Evolutionary conservation across 2,797 vertebrate species (phyloP).

Genomic region (Setipinna tenuifilis): DNA sequence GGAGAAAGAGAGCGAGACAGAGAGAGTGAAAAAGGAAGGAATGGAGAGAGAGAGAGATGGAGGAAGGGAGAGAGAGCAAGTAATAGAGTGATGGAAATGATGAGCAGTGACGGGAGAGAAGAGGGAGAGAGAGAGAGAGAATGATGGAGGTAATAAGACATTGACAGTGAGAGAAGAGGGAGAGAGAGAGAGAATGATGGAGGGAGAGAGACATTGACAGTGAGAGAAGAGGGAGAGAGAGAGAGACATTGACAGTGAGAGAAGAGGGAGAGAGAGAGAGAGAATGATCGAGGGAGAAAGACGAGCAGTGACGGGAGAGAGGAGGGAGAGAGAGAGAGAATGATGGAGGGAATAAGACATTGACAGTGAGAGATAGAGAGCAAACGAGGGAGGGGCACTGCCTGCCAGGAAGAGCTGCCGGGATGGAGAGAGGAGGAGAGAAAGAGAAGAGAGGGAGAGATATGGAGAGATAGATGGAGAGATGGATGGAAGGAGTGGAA

Average conservation of each 20-base stretch:
- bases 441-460: background rate
- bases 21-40: too few relatives aligned
- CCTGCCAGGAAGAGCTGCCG: too few relatives aligned
- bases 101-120: too few relatives aligned
- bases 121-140: too few relatives aligned
- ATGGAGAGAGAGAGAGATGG: background rate
- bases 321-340: too few relatives aligned
- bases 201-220: background rate
- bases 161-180: background rate
- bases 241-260: background rate
- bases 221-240: background rate
- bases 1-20: too few relatives aligned
- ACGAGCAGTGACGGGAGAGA: background rate
- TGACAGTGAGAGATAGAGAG: background rate
- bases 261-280: background rate
- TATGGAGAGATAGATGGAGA: background rate
- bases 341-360: background rate
- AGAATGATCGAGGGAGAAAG: background rate
- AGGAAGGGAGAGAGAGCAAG: background rate
- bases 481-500: background rate
- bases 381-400: background rate
- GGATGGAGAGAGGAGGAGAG: background rate
- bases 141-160: too few relatives aligned
- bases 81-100: background rate
- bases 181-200: too few relatives aligned